Percentiles rank a stretch among this genome's conserved stretches.
Conservation (phyloP, 1,140 invertebrate species). For the Manduca sexta region DNA sequence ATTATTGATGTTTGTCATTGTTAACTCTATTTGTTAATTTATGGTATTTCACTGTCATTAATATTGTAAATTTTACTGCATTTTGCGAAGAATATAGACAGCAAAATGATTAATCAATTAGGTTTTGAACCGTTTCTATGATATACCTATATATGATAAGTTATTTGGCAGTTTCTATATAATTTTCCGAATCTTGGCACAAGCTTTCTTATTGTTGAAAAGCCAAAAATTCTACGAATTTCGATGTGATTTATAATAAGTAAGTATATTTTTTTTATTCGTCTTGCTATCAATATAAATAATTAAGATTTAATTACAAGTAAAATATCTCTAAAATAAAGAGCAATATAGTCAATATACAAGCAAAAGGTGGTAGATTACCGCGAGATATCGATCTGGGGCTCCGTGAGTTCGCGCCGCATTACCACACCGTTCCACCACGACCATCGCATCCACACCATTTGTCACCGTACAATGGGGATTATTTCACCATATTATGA, state of each 20-base stretch:
- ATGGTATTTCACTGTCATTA: background rate
- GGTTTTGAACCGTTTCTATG: too few species aligned
- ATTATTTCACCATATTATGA: constrained; percentile 51
- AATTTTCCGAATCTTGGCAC: too few species aligned
- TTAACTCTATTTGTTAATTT: background rate
- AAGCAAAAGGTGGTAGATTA: constrained; percentile 1
- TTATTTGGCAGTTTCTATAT: too few species aligned
- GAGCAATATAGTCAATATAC: background rate
- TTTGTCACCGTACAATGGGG: constrained; percentile 23
- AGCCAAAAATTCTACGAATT: too few species aligned
- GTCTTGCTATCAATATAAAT: too few species aligned
- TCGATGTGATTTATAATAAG: too few species aligned
- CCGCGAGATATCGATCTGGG: constrained; percentile 3
- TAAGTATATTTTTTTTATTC: too few species aligned
- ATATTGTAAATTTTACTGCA: background rate
- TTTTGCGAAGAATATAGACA: too few species aligned
- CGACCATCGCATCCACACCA: background rate
- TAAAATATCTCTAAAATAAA: background rate
- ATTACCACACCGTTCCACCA: constrained; percentile 4
- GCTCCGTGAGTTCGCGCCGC: constrained; percentile 1
- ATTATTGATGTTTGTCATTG: constrained; percentile 2
- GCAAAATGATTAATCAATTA: too few species aligned
- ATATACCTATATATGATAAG: too few species aligned
- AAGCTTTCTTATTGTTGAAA: too few species aligned
- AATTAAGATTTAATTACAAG: background rate